Percentiles rank a stretch among this genome's conserved stretches.
Evolutionary conservation across 2,888 invertebrate species (phyloP).

Genomic region (Nebria salina): DNA sequence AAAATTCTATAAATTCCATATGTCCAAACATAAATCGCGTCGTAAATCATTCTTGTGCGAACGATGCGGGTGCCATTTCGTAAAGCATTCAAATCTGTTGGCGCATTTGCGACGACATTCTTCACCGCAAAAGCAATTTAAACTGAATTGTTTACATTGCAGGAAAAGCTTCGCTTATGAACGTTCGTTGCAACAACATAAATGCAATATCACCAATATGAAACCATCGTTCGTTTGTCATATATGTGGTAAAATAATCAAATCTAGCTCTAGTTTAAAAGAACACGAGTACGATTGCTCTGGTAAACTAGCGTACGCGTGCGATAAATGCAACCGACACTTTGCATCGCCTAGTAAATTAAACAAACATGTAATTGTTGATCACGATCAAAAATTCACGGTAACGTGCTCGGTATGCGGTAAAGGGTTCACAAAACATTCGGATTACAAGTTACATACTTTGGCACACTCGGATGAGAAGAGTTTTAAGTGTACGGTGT

Average conservation of each 20-base stretch:
- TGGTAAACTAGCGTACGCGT: slow-evolving; percentile 56
- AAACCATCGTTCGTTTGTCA: slow-evolving; percentile 54
- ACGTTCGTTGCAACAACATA: slow-evolving; percentile 8
- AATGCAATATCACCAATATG: slow-evolving; percentile 33
- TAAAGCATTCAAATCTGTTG: slow-evolving; percentile 47
- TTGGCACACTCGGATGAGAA: slow-evolving; percentile 60
- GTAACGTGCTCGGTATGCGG: slow-evolving; percentile 61
- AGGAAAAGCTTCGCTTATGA: slow-evolving; percentile 27
- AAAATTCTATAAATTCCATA: slow-evolving; percentile 54
- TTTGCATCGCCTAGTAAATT: slow-evolving; percentile 59
- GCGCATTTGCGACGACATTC: slow-evolving; percentile 38
- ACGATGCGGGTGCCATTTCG: slow-evolving; percentile 56
- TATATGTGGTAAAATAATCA: slow-evolving; percentile 57
- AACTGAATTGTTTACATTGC: slow-evolving; percentile 26
- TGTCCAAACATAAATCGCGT: slow-evolving; percentile 54
- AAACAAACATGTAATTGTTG: slow-evolving; percentile 58
- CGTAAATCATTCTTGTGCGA: slow-evolving; percentile 56
- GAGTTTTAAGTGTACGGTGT: slow-evolving; percentile 58
- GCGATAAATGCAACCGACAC: slow-evolving; percentile 58
- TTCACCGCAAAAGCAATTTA: slow-evolving; percentile 49
- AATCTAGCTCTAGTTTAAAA: slow-evolving; percentile 57
- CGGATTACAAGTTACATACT: slow-evolving; percentile 61
- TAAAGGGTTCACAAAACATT: slow-evolving; percentile 59
- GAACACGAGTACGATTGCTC: slow-evolving; percentile 60
- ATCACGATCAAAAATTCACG: slow-evolving; percentile 60